Base-by-base conservation (phyloP, 1,140 invertebrate genomes). In the Hylaeus anthracinus region DNA sequence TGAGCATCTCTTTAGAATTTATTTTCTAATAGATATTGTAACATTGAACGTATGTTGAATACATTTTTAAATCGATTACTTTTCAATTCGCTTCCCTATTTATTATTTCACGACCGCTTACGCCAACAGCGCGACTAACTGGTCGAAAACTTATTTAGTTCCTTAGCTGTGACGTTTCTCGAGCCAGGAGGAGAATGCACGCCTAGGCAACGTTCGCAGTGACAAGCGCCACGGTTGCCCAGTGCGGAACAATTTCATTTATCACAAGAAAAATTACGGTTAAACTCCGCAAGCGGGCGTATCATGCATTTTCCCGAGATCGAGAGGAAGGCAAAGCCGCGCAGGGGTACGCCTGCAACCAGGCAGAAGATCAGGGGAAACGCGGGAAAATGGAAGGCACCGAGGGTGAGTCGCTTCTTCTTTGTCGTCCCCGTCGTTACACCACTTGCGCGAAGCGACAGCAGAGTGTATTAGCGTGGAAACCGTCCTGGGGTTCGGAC, bases 191-290 rank as follows among this genome's bases (percentile, higher is more conserved):
- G 41, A 65, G 15, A 39, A 14, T 39, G 48, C 45, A 74, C 79
- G 45, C 72, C 58, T 56, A 64, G 55, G 58, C 26, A 79, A 77
- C 81, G 76, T 78, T 58, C 65, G 67, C 48, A 56, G 79, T 80
- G 72, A 86, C 79, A 75, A 84, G 74, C 75, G 48, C 60, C 64
- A 53, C 15, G 70, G 53, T 55, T 70, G 37, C 45, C 53, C 9
- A 5, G 63, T 69, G 80, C 74, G 74, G 84, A 91, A 91, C 89
- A 91, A 92, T 92, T 91, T 92, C 89, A 91, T 91, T 91, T 91
- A 90, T 90, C 90, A 90, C 80, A 80, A 86, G 87, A 91, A 91
- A 91, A 91, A 92, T 91, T 84, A 80, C 84, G 88, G 86, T 90
- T 91, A 88, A 92, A 90, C 86, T 90, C 81, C n/a, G 81, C 73